These are phyloP conservation scores for Masticophis lateralis DNA, from an alignment of 2,797 vertebrate genomes.

Conservation along the genomic window DNA sequence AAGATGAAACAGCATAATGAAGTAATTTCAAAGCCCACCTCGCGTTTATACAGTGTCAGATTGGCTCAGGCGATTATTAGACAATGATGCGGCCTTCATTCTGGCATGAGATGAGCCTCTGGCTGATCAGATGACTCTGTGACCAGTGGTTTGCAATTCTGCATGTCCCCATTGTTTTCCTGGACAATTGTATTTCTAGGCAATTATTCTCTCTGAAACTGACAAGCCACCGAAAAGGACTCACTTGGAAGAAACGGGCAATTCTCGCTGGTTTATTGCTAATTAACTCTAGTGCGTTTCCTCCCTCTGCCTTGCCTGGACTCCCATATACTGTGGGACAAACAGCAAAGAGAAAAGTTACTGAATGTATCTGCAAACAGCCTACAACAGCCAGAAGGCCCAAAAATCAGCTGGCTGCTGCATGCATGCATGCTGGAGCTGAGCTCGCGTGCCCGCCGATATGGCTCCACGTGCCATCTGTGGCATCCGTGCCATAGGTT, in stretches of 20 bases:
- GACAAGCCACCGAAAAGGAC: not conserved
- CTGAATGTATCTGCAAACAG: not conserved
- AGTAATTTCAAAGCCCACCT: not conserved
- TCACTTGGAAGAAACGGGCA: not conserved
- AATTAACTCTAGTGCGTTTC: not conserved
- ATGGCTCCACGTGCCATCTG: too few relatives aligned
- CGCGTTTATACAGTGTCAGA: not conserved
- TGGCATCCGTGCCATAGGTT: too few relatives aligned
- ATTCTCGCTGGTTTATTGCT: not conserved
- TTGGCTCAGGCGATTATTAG: not conserved
- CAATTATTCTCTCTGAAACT: not conserved
- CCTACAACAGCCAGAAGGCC: not conserved
- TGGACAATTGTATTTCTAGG: not conserved
- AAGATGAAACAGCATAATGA: not conserved
- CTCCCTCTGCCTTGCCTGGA: not conserved
- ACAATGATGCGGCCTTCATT: not conserved
- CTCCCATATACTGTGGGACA: not conserved
- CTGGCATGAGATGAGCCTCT: not conserved
- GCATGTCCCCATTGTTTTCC: not conserved
- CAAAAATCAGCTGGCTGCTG: too few relatives aligned
- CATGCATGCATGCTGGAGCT: too few relatives aligned
- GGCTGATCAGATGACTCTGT: not conserved
- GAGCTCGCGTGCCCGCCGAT: too few relatives aligned
- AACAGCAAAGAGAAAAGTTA: not conserved
- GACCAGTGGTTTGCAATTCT: not conserved